A percentile compares a stretch with the other conserved stretches of the same genome.
phyloP scores from a whole-genome alignment of 1,140 invertebrate species.

The Phortica variegata region DNA sequence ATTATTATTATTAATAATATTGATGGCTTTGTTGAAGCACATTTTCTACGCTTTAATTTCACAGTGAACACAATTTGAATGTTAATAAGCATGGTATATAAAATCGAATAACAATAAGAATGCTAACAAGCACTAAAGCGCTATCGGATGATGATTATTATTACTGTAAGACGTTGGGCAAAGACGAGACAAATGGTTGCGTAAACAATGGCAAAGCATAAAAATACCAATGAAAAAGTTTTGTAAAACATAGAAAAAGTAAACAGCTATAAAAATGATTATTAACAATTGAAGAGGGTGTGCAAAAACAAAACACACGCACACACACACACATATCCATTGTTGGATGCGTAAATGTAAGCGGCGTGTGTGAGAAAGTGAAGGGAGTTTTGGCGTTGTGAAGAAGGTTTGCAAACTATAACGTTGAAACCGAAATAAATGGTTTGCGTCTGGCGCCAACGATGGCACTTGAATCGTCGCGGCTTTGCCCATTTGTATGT shows the following conservation, averaged over 20 bases:
- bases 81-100: constrained; percentile 40
- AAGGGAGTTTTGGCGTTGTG: neutral
- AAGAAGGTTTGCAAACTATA: neutral
- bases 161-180: too few relatives aligned
- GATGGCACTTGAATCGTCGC: neutral
- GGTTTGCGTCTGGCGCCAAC: constrained; percentile 40
- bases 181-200: neutral
- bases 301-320: too few relatives aligned
- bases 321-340: too few relatives aligned
- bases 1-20: too few relatives aligned
- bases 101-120: too few relatives aligned
- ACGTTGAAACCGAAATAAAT: neutral
- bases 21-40: constrained; percentile 13
- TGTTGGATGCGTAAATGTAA: too few relatives aligned
- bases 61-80: constrained; percentile 55
- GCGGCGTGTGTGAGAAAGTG: too few relatives aligned
- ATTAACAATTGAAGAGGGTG: constrained; percentile 55
- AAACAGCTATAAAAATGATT: constrained; percentile 53
- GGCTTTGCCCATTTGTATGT: constrained; percentile 20
- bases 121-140: too few relatives aligned
- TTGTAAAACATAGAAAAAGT: constrained; percentile 48
- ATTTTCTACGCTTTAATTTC: too few relatives aligned
- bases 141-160: too few relatives aligned
- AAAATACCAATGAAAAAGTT: constrained; percentile 44
- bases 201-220: neutral